Percentiles rank a stretch among this genome's conserved stretches.
These are phyloP conservation scores for Kryphioiulus occultus DNA, from an alignment of 2,888 invertebrate species.

Conservation along the genomic window DNA sequence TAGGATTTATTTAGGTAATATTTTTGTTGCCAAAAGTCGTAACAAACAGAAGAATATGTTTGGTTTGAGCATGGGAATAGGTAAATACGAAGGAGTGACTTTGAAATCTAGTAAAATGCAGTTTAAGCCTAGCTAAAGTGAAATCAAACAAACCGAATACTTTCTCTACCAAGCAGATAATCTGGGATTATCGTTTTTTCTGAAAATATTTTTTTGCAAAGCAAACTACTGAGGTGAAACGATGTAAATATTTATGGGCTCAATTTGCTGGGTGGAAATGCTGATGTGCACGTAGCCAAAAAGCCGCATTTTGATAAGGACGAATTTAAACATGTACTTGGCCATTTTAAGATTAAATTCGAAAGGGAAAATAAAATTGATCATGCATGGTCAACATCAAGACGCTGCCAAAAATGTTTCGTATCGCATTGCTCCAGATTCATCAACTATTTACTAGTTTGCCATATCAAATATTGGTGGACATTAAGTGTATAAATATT, in stretches of 20 bases:
- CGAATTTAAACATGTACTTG: background rate
- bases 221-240: background rate
- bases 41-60: background rate
- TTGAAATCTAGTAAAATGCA: background rate
- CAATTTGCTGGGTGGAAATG: background rate
- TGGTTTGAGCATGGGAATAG: background rate
- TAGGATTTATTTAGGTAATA: background rate
- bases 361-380: background rate
- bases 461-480: background rate
- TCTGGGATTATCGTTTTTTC: too few relatives aligned
- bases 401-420: background rate
- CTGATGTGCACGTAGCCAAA: background rate
- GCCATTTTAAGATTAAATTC: background rate
- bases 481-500: too few relatives aligned
- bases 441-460: background rate
- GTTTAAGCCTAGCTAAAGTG: background rate
- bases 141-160: background rate
- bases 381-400: background rate
- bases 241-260: slow-evolving; percentile 2
- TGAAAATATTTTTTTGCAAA: too few relatives aligned
- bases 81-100: too few relatives aligned
- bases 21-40: background rate
- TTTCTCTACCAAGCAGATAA: background rate
- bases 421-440: background rate
- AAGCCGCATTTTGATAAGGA: background rate